Evolutionary conservation across 2,113 vertebrate species (phyloP).

Genomic region (Rhinolophus ferrumequinum): DNA sequence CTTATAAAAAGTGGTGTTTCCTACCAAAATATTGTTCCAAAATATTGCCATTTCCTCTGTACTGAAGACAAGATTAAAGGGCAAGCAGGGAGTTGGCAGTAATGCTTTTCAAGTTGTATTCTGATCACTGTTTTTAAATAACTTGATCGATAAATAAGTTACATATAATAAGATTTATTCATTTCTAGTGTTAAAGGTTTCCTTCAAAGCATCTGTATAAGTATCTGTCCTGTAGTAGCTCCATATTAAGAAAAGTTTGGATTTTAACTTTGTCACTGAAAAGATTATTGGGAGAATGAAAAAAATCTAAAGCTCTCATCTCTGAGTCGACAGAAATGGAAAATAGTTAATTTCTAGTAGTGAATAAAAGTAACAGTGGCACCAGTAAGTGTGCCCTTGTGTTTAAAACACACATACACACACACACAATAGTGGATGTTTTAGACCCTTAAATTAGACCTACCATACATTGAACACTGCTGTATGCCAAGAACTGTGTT

Average conservation of each 20-base stretch:
- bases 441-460: background rate
- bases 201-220: background rate
- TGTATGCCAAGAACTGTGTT: background rate
- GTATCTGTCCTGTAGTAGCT: background rate
- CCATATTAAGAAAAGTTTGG: background rate
- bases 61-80: background rate
- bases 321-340: background rate
- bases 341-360: constrained; percentile 46
- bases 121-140: background rate
- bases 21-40: constrained; percentile 11
- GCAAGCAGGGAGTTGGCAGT: background rate
- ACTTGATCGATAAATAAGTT: background rate
- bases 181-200: background rate
- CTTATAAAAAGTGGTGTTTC: background rate
- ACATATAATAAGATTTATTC: background rate
- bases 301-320: background rate
- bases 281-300: background rate
- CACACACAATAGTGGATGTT: background rate
- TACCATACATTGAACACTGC: background rate
- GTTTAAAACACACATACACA: background rate
- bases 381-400: background rate
- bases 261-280: constrained; percentile 20
- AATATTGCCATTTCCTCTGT: background rate
- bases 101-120: background rate
- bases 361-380: background rate